These are phyloP conservation scores for Drosophila histrio DNA, from an alignment of 2,888 invertebrate genomes.

Conservation along the genomic window DNA sequence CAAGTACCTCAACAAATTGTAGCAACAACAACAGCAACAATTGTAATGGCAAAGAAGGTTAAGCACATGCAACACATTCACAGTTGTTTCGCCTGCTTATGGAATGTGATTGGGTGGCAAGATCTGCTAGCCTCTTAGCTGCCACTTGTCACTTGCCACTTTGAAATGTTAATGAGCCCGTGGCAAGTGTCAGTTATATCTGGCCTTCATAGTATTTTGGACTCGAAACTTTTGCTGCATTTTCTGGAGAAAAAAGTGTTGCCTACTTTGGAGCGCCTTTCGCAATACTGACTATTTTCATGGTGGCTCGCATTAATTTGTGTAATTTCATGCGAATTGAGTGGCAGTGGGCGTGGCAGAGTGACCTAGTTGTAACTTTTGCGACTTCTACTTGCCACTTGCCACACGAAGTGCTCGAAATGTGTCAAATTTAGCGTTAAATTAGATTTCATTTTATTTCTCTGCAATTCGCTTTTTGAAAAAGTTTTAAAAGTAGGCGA, in stretches of 20 bases:
- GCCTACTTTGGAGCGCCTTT: constrained; percentile 20
- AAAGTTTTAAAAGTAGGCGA: constrained; percentile 39
- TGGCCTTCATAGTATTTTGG: constrained; percentile 47
- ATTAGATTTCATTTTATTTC: constrained; percentile 64
- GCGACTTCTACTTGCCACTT: constrained; percentile 23
- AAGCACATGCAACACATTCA: constrained; percentile 46
- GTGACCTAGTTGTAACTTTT: constrained; percentile 57
- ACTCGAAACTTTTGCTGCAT: constrained; percentile 57
- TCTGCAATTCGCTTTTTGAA: background rate
- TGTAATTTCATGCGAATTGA: constrained; percentile 62
- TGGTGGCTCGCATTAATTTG: constrained; percentile 56
- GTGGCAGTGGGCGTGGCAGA: constrained; percentile 42
- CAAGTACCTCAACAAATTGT: constrained; percentile 66
- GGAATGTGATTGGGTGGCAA: constrained; percentile 11
- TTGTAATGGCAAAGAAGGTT: constrained; percentile 57
- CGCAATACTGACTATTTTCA: constrained; percentile 12
- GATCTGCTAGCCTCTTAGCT: constrained; percentile 39
- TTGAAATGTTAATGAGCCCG: constrained; percentile 69
- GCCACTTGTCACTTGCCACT: constrained; percentile 46
- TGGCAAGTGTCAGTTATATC: constrained; percentile 66
- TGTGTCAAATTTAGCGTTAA: constrained; percentile 74
- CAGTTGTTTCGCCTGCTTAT: constrained; percentile 2
- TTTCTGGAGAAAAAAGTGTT: constrained; percentile 29
- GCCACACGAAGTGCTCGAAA: constrained; percentile 46
- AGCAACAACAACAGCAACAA: constrained; percentile 15